phyloP scores from a whole-genome alignment of 2,113 vertebrate species.

The Microtus ochrogaster region DNA sequence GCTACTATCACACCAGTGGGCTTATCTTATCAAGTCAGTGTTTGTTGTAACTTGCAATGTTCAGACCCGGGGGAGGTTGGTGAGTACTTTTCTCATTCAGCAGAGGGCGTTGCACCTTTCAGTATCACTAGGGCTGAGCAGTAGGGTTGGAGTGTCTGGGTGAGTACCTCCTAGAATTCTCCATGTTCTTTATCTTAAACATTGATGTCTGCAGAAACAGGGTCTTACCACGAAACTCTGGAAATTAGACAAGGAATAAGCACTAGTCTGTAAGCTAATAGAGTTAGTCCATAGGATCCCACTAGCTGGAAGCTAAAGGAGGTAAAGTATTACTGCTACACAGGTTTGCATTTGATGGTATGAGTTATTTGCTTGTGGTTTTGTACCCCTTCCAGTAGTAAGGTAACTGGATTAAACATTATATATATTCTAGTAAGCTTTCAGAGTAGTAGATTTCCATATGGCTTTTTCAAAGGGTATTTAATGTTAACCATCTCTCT shows the following conservation, averaged over 20 bases:
- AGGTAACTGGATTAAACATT: too few relatives aligned
- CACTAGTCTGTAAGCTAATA: neutral
- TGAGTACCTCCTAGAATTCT: too few relatives aligned
- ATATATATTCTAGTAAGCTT: too few relatives aligned
- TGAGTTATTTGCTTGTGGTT: neutral
- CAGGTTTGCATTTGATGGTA: neutral
- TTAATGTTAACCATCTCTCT: neutral
- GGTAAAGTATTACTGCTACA: too few relatives aligned
- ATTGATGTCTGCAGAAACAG: neutral
- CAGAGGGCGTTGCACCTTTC: neutral
- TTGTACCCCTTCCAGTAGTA: too few relatives aligned
- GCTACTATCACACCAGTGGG: neutral
- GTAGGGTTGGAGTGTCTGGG: too few relatives aligned
- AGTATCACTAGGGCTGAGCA: rapidly evolving
- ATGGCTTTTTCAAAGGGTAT: neutral
- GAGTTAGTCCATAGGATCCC: neutral
- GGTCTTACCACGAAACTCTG: too few relatives aligned
- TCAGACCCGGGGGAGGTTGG: neutral
- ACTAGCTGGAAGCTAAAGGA: neutral
- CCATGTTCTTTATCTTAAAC: neutral
- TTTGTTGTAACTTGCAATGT: neutral
- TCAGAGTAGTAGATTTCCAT: neutral
- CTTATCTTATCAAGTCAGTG: neutral
- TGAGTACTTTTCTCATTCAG: neutral
- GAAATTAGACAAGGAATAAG: neutral